Percentiles rank a stretch among this genome's conserved stretches.
These are phyloP conservation scores for Hydractinia echinata DNA, from an alignment of 30 jellyfish, hydroid and myxozoan species.

Conservation along the genomic window DNA sequence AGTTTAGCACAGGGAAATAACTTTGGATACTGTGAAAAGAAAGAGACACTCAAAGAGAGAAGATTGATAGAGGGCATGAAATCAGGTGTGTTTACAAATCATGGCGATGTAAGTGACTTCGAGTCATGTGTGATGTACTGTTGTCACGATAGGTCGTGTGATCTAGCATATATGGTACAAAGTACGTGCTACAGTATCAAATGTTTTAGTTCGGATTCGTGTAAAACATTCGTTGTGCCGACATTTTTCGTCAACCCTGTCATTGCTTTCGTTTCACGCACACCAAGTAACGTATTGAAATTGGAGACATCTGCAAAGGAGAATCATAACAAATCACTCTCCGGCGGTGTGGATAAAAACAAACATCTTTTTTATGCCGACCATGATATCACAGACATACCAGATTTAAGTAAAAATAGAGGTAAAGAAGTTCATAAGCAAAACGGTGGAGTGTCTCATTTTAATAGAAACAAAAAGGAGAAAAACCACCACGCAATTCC, in stretches of 20 bases:
- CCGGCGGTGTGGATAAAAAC: conserved; percentile 22
- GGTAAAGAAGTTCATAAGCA: conserved; percentile 23
- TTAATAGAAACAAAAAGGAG: not conserved
- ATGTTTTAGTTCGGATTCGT: conserved; percentile 58
- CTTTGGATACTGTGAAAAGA: conserved; percentile 60
- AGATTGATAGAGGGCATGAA: conserved; percentile 75
- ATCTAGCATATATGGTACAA: conserved; percentile 75
- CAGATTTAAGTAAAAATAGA: not conserved
- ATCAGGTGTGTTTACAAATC: conserved; percentile 80
- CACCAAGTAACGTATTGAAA: conserved; percentile 20
- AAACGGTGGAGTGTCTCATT: conserved; percentile 1
- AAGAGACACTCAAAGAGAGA: conserved; percentile 49
- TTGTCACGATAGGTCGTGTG: conserved; percentile 77
- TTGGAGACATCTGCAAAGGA: conserved; percentile 19
- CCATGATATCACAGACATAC: not conserved
- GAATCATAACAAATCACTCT: conserved; percentile 4
- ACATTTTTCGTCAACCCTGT: conserved; percentile 60
- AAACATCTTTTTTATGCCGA: not conserved
- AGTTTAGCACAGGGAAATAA: conserved; percentile 42
- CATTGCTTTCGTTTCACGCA: conserved; percentile 62
- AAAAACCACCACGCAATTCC: not conserved
- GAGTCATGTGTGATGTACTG: conserved; percentile 77
- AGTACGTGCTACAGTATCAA: conserved; percentile 61
- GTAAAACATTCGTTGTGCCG: conserved; percentile 76
- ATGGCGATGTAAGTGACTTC: conserved; percentile 68